Base-by-base conservation (phyloP, 2,113 vertebrate genomes). In the Sceloporus tristichus region DNA sequence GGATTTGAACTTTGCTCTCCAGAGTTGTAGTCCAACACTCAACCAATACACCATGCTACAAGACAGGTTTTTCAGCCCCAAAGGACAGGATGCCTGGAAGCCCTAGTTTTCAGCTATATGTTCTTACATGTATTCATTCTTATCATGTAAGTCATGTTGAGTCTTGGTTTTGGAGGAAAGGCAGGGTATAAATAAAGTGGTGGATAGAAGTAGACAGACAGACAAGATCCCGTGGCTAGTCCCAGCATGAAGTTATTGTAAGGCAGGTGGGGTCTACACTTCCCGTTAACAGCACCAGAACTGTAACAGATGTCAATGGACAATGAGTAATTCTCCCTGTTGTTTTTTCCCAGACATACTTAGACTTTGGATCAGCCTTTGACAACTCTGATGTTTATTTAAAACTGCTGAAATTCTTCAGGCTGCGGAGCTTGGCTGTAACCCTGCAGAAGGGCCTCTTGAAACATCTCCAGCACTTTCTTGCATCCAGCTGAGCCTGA, bases 401-500 rank as follows among this genome's bases (percentile, higher is more conserved):
- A 56, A 71, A 87, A 66, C 29, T 62, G 25, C 66, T 29, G 66
- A 87, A 71, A 1, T 48, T 27, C 48, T 80, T 73, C 34, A 42
- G 66, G 6, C 77, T 62, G 66, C 54, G 11, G 13, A 59, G 53
- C 9, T 79, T 71, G 87, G 66, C 40, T 84, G 65, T 8, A 56
- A 42, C 62, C 74, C 40, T 82, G 56, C 54, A 48, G 13, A 38
- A 11, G 40, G 7, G 1, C 27, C 68, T 5, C 87, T 74, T 79
- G 82, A 73, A 79, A 88, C 34, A 40, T 34, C 74, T 88, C 66
- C 74, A 71, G 11, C 0, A 29, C 23, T 59, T 56, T 23, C 23
- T 23, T 40, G 48, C 65, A 62, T 79, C 66, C 76, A 84, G 76
- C 74, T 84, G 87, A 18, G 48, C 54, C 66, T 74, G 66, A 79